These are phyloP conservation scores for Drosophila ogumai DNA, from an alignment of 1,140 invertebrate species.

Conservation along the genomic window DNA sequence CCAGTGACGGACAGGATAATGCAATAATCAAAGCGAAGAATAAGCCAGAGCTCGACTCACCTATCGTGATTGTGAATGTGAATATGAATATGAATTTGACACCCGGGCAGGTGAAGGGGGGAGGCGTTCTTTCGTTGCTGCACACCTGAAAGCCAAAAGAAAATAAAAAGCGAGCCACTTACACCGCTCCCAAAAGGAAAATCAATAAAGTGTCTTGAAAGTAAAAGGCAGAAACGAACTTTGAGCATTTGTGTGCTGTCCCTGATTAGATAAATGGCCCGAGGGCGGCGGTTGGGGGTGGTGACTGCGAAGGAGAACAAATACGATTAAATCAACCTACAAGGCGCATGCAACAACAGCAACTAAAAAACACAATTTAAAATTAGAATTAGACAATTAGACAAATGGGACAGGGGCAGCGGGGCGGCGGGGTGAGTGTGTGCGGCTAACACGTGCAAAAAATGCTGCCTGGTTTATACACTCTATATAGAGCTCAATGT, in stretches of 20 bases:
- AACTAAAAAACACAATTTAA: conserved; percentile 59
- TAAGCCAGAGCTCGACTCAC: conserved; percentile 34
- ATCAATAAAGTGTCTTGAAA: conserved; percentile 74
- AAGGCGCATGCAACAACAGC: conserved; percentile 23
- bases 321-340: conserved; percentile 53
- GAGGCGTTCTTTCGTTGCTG: not conserved
- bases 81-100: conserved; percentile 56
- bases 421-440: conserved; percentile 7
- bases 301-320: conserved; percentile 19
- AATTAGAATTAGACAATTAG: conserved; percentile 78
- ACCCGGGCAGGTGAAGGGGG: conserved; percentile 30
- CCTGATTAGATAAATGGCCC: conserved; percentile 69
- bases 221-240: conserved; percentile 60
- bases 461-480: conserved; percentile 3
- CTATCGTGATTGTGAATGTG: conserved; percentile 50
- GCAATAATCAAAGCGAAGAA: conserved; percentile 63
- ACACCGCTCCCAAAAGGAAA: conserved; percentile 51
- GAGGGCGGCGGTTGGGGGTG: not conserved
- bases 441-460: conserved; percentile 48
- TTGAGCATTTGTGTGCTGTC: conserved; percentile 62
- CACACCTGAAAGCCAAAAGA: conserved; percentile 53
- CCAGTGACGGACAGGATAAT: conserved; percentile 74
- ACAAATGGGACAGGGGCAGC: conserved; percentile 60
- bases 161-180: conserved; percentile 33
- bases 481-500: conserved; percentile 63